A percentile compares a stretch with the other conserved stretches of the same genome.
phyloP scores from a whole-genome alignment of 2,113 vertebrate species.

The Tiliqua scincoides region DNA sequence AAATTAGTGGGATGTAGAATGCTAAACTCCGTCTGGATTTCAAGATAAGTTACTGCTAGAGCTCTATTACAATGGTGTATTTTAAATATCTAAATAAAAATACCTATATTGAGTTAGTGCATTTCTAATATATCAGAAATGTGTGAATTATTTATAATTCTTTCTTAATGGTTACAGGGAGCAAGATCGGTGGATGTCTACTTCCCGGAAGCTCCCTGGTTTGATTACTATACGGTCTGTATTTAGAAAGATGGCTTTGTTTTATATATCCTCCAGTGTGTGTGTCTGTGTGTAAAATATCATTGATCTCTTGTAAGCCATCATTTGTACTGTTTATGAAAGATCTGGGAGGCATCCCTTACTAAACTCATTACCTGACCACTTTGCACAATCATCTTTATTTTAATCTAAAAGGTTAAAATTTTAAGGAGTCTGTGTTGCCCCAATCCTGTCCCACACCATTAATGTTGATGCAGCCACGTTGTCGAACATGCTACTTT shows the following conservation, averaged over 20 bases:
- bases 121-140: constrained; percentile 47
- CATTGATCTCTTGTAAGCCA: constrained; percentile 25
- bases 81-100: constrained; percentile 37
- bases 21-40: background rate
- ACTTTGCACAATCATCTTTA: constrained; percentile 50
- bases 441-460: background rate
- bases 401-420: background rate
- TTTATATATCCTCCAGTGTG: background rate
- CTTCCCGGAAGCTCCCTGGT: constrained; percentile 71
- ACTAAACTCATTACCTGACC: constrained; percentile 33
- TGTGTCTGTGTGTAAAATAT: constrained; percentile 14
- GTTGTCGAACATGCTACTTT: background rate
- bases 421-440: constrained; percentile 34
- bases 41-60: background rate
- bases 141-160: constrained; percentile 32
- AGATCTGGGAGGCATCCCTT: background rate
- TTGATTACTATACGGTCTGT: constrained; percentile 65
- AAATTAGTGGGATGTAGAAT: background rate
- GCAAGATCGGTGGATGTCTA: constrained; percentile 66
- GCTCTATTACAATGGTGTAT: background rate
- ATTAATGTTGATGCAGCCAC: no score
- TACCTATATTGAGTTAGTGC: constrained; percentile 48
- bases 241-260: constrained; percentile 40
- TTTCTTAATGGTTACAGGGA: constrained; percentile 65
- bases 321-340: background rate